Conservation (phyloP, 1,140 invertebrate species). For the Drosophila aff. region DNA sequence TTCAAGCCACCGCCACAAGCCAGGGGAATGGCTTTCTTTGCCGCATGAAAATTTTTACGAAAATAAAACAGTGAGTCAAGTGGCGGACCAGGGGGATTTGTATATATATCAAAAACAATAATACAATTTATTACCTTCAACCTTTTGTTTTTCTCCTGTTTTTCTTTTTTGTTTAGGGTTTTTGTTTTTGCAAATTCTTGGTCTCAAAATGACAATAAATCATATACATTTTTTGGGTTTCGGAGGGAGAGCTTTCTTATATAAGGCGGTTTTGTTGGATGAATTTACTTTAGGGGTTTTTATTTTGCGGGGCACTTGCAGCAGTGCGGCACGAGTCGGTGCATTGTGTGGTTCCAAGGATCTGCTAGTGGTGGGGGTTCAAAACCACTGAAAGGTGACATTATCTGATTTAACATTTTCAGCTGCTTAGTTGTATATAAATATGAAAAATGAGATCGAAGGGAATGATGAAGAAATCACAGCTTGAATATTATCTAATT, state of each 20-base stretch:
- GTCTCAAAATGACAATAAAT: constrained; percentile 84
- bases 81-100: constrained; percentile 16
- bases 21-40: constrained; percentile 64
- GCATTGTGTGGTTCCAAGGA: constrained; percentile 39
- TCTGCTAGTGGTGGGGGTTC: neutral
- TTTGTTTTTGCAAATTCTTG: constrained; percentile 75
- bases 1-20: constrained; percentile 36
- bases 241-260: constrained; percentile 49
- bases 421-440: neutral
- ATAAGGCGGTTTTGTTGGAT: constrained; percentile 19
- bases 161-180: neutral
- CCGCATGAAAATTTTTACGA: constrained; percentile 35
- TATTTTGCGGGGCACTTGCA: constrained; percentile 30
- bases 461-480: neutral
- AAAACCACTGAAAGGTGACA: neutral
- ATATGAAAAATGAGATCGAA: neutral
- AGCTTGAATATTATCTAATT: neutral
- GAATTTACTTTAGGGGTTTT: neutral
- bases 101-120: constrained; percentile 76
- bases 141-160: constrained; percentile 18
- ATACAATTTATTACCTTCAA: constrained; percentile 81
- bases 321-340: constrained; percentile 42
- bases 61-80: constrained; percentile 43
- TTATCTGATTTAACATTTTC: constrained; percentile 1
- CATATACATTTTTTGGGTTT: constrained; percentile 62